A percentile compares a stretch with the other conserved stretches of the same genome.
phyloP scores from a whole-genome alignment of 2,113 vertebrate genomes.

The Pyrgilauda ruficollis region DNA sequence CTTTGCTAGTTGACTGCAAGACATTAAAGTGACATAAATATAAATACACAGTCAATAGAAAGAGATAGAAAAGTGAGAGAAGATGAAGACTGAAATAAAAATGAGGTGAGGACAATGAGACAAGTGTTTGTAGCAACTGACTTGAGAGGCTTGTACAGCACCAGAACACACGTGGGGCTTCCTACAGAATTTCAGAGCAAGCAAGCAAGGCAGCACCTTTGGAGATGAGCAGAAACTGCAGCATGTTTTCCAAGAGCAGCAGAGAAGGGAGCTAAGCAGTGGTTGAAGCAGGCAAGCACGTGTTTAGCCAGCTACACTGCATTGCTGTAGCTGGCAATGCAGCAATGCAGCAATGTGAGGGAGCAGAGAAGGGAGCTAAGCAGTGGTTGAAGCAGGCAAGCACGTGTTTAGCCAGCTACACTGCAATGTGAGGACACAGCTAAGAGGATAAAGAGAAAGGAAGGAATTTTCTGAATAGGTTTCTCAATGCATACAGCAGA shows the following conservation, averaged over 20 bases:
- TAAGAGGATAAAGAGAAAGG: background rate
- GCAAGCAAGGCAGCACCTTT: background rate
- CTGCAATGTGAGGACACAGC: background rate
- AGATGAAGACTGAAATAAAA: background rate
- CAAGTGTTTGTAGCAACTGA: background rate
- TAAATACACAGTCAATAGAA: background rate
- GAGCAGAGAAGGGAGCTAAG: too few relatives aligned
- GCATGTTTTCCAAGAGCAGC: background rate
- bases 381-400: too few relatives aligned
- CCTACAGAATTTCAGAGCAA: background rate
- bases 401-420: too few relatives aligned
- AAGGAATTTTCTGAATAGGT: background rate
- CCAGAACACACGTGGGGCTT: fast-evolving
- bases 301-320: background rate
- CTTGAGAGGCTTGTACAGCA: background rate
- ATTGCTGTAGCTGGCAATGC: background rate
- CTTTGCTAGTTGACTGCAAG: background rate
- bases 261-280: background rate
- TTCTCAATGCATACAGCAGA: background rate
- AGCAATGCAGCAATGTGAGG: too few relatives aligned
- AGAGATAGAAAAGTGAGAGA: background rate
- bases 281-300: background rate
- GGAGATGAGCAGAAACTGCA: background rate
- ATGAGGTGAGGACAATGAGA: background rate
- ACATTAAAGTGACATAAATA: background rate